Evolutionary conservation across 1,140 invertebrate genomes (phyloP).

Genomic region (Anastatus disparis): DNA sequence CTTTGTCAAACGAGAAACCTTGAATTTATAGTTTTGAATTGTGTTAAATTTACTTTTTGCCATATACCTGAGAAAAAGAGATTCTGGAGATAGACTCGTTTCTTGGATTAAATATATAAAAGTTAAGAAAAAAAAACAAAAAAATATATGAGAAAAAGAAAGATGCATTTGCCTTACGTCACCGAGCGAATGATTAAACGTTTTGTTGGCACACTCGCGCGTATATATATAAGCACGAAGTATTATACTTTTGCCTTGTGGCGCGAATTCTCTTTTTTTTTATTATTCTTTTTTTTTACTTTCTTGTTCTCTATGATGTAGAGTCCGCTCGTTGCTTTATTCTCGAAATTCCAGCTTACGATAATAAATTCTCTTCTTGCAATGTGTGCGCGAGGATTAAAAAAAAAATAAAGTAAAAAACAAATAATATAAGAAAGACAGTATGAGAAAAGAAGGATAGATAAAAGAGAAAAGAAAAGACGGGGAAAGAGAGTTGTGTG

Average conservation of each 20-base stretch:
- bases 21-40: no score
- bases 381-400: slow-evolving; percentile 10
- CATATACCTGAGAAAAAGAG: not conserved
- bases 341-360: slow-evolving; percentile 32
- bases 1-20: no score
- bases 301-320: slow-evolving; percentile 31
- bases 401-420: no score
- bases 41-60: not conserved
- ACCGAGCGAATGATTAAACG: slow-evolving; percentile 15
- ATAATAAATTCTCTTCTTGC: slow-evolving; percentile 34
- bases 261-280: slow-evolving; percentile 7
- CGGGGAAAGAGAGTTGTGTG: not conserved
- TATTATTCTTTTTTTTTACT: no score
- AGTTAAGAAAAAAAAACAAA: not conserved
- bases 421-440: no score
- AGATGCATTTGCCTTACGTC: slow-evolving; percentile 8
- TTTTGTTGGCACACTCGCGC: slow-evolving; percentile 6
- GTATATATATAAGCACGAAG: not conserved
- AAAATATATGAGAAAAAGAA: not conserved
- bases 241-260: not conserved
- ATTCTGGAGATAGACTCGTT: slow-evolving; percentile 6
- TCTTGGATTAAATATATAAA: slow-evolving; percentile 1
- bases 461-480: not conserved
- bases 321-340: slow-evolving; percentile 26
- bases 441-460: not conserved